These are phyloP conservation scores for Caretta caretta DNA, from an alignment of 2,113 vertebrate species.

Conservation along the genomic window DNA sequence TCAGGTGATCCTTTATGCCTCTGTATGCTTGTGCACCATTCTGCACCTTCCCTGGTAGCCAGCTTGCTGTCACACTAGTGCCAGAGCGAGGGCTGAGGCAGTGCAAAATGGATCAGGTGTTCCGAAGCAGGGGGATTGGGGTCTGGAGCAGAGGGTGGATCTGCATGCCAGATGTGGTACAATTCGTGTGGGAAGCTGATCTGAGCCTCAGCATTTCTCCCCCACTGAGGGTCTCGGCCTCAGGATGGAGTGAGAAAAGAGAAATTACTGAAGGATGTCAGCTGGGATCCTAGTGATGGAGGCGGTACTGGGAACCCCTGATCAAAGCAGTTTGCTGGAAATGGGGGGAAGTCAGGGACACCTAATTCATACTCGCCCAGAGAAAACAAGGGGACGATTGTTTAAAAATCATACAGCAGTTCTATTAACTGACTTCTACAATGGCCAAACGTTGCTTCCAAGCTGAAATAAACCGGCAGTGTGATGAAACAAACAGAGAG, in stretches of 20 bases:
- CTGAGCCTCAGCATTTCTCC: background rate
- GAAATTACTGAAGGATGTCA: background rate
- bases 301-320: background rate
- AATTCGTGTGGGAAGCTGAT: background rate
- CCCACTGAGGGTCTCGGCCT: background rate
- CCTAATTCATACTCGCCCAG: background rate
- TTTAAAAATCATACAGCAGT: background rate
- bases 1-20: background rate
- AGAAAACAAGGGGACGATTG: background rate
- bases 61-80: background rate
- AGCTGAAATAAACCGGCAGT: background rate
- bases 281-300: background rate
- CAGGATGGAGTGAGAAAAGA: background rate
- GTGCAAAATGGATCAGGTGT: background rate
- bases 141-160: background rate
- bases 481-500: background rate
- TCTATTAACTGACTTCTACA: background rate
- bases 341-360: background rate
- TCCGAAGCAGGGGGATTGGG: background rate
- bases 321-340: slow-evolving; percentile 5
- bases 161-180: slow-evolving; percentile 40
- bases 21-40: background rate
- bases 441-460: background rate
- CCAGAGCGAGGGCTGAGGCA: fast-evolving
- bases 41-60: fast-evolving